phyloP scores from a whole-genome alignment of 2,113 vertebrate species.

The Taxidea taxus region DNA sequence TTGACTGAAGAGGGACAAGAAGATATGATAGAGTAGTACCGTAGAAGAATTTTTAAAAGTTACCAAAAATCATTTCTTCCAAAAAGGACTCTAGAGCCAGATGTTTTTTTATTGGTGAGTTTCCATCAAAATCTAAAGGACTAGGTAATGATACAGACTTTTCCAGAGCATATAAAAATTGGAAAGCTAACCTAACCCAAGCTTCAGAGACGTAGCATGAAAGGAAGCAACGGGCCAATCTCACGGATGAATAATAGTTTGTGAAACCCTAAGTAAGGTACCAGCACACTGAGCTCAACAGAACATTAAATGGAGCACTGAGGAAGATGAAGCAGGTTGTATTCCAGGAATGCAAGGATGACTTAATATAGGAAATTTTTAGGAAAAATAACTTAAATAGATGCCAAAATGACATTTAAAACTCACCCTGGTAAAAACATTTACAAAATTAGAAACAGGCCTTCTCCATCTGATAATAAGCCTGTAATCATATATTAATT shows the following conservation, averaged over 20 bases:
- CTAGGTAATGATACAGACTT: slow-evolving; percentile 3
- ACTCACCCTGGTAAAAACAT: slow-evolving; percentile 37
- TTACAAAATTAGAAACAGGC: slow-evolving; percentile 59
- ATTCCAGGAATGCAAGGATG: slow-evolving; percentile 27
- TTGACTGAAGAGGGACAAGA: not conserved
- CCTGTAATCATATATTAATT: not conserved
- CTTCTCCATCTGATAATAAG: not conserved
- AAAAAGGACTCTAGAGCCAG: not conserved
- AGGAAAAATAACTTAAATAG: slow-evolving; percentile 43
- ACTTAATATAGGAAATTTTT: slow-evolving; percentile 52
- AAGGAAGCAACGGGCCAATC: not conserved
- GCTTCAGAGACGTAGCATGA: not conserved
- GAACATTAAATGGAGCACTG: not conserved
- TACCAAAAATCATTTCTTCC: slow-evolving; percentile 22
- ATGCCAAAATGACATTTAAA: slow-evolving; percentile 49
- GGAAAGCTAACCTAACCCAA: not conserved
- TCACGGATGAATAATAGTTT: not conserved
- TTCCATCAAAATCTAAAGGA: slow-evolving; percentile 36
- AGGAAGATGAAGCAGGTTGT: not conserved
- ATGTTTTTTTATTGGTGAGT: slow-evolving; percentile 25
- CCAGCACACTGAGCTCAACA: not conserved
- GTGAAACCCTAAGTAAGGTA: not conserved
- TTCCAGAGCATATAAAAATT: slow-evolving; percentile 1
- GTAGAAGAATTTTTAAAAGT: not conserved
- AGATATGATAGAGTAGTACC: not conserved